Conservation (phyloP, 1,140 invertebrate species). For the Ips typographus region DNA sequence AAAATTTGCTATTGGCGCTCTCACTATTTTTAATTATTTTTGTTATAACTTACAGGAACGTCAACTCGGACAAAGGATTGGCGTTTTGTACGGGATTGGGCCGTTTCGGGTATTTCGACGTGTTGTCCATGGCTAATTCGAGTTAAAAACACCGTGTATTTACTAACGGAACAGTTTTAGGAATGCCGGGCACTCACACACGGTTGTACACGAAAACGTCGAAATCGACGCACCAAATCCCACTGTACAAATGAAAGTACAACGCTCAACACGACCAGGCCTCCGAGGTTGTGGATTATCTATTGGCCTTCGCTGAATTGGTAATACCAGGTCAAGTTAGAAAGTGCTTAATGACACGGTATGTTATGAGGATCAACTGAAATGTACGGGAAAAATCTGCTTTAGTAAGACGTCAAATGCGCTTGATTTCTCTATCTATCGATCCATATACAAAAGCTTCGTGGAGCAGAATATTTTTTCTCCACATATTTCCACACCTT, state of each 20-base stretch:
- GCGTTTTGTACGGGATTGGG: not conserved
- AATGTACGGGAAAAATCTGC: no score
- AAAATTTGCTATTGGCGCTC: no score
- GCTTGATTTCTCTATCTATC: no score
- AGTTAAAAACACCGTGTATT: not conserved
- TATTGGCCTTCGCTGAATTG: no score
- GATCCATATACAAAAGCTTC: no score
- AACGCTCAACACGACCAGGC: not conserved
- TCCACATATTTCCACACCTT: no score
- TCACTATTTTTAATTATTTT: not conserved
- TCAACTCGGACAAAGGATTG: not conserved
- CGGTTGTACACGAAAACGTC: not conserved
- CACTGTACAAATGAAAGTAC: not conserved
- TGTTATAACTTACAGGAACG: not conserved
- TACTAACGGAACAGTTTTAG: not conserved
- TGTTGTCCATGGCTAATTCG: not conserved
- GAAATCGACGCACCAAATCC: not conserved
- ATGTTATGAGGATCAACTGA: no score
- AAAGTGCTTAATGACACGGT: not conserved
- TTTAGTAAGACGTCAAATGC: no score
- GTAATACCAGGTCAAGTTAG: slow-evolving; percentile 5
- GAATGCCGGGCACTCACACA: not conserved
- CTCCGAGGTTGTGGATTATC: not conserved
- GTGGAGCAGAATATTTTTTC: no score
- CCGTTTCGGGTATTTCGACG: not conserved